Base-by-base conservation (phyloP, 2,888 invertebrate species). In the Diabrotica balteata region DNA sequence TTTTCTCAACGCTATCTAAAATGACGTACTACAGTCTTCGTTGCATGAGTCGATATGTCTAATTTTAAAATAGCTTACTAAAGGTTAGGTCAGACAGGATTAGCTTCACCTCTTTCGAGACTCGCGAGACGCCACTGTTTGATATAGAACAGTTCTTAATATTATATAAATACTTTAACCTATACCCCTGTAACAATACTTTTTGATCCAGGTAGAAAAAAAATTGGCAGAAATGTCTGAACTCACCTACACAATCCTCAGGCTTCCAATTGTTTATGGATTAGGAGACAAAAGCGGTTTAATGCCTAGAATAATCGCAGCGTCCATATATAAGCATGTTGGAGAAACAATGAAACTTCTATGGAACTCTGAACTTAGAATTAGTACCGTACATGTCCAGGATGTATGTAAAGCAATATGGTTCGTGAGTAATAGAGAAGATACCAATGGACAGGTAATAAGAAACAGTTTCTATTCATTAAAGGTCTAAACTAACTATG, bases 331-430 rank as follows among this genome's bases (percentile, higher is more conserved):
- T 85, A 94, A 93, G 80, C 91, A 94, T 80, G 86, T 96, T 45
- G 90, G 91, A 49, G 95, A 96, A 84, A 93, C 93, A 72, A 95
- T 97, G 95, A 95, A 95, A 84, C 86, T 97, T 47, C 86, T 96
- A 32, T 97, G 96, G 96, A 93, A 92, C 51, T 90, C 91, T 9
- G 90, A 93, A 69, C 87, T 96, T 73, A 90, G 90, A 80, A 88
- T 95, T 86, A 94, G 96, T 84, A 97, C 96, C 0, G 90, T 96
- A 42, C 95, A 96, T 82, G 94, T 95, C 0, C 82, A 85, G 22
- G 97, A 97, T 84, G 87, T 95, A n/a, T 93, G 91, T 80, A 87
- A 90, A 63, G 96, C 95, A 0, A 87, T 93, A 70, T 94, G 94
- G 92, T 88, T 90, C 72, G 85, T 96, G 32, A 78, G 80, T 71